Conservation (phyloP, 2,888 invertebrate genomes). For the Eupithecia insigniata region DNA sequence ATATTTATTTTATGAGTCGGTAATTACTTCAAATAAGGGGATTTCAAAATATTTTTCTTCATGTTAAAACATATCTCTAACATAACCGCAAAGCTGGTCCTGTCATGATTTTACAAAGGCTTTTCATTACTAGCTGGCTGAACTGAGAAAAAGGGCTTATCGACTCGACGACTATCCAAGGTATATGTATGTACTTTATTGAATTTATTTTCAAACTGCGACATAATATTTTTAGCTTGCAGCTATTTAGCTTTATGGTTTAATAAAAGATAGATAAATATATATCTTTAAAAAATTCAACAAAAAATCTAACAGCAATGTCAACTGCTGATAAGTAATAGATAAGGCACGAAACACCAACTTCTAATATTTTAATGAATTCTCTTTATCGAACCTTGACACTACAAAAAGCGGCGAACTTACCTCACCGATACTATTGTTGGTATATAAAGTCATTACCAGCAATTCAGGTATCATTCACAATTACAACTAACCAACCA, state of each 20-base stretch:
- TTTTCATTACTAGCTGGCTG: constrained; percentile 39
- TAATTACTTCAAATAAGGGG: constrained; percentile 20
- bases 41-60: no score
- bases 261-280: no score
- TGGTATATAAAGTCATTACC: constrained; percentile 75
- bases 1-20: no score
- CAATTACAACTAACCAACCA: constrained; percentile 62
- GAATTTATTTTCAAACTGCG: not conserved
- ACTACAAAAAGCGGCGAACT: constrained; percentile 58
- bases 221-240: not conserved
- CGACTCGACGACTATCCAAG: constrained; percentile 21
- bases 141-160: constrained; percentile 35
- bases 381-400: constrained; percentile 65
- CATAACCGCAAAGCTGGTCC: constrained; percentile 3
- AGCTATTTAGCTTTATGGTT: not conserved
- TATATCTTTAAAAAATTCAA: not conserved
- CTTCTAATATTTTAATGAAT: constrained; percentile 9
- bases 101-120: constrained; percentile 39
- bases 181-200: not conserved
- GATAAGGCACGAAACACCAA: constrained; percentile 3
- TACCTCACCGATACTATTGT: constrained; percentile 64
- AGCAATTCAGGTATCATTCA: constrained; percentile 70
- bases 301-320: not conserved
- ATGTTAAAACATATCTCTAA: not conserved
- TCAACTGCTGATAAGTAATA: constrained; percentile 2